Conservation (phyloP, 2,113 vertebrate genomes). For the Glareola pratincola region DNA sequence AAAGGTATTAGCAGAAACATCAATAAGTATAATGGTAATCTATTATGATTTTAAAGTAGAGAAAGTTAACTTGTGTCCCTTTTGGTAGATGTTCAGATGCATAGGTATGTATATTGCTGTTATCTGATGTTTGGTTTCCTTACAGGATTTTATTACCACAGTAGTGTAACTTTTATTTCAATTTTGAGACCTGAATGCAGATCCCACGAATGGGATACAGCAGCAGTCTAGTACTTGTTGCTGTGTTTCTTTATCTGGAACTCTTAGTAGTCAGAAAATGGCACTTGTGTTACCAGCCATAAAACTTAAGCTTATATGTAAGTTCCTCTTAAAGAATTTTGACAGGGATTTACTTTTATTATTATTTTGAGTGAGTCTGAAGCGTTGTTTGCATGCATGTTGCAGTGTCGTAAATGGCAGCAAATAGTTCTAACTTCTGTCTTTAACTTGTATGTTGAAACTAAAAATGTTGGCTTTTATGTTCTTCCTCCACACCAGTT, state of each 20-base stretch:
- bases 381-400: background rate
- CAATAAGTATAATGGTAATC: background rate
- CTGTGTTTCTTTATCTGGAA: background rate
- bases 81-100: background rate
- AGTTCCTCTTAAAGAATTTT: background rate
- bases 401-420: background rate
- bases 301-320: background rate
- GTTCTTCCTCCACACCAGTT: background rate
- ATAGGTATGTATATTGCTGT: background rate
- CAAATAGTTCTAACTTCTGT: background rate
- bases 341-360: background rate
- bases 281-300: background rate
- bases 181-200: background rate
- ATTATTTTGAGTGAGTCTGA: fast-evolving
- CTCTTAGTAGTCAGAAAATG: background rate
- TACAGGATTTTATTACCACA: background rate
- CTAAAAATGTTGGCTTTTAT: background rate
- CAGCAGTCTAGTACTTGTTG: background rate
- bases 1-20: background rate
- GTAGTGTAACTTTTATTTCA: background rate
- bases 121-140: background rate
- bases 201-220: background rate
- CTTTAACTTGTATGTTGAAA: background rate
- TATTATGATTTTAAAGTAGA: background rate
- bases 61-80: background rate